Evolutionary conservation across 2,888 invertebrate species (phyloP).

Genomic region (Ichneumon xanthorius): DNA sequence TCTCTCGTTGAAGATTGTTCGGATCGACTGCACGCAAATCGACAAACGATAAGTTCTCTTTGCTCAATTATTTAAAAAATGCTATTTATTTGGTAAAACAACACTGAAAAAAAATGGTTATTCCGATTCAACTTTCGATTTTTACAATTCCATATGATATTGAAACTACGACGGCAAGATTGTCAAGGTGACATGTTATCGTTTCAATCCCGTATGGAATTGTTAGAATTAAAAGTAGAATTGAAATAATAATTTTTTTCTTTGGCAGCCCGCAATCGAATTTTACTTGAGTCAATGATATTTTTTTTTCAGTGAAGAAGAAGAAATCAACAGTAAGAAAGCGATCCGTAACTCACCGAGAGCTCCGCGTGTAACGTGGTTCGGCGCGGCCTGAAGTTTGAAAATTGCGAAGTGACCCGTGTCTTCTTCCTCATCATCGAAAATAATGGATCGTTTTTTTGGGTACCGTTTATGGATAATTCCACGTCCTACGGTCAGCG

Average conservation of each 20-base stretch:
- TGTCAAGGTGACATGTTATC: too few species aligned
- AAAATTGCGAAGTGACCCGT: constrained; percentile 8
- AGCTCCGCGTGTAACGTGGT: constrained; percentile 5
- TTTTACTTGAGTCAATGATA: too few species aligned
- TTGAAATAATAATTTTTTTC: too few species aligned
- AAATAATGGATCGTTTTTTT: not conserved
- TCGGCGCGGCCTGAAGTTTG: not conserved
- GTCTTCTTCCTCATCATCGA: constrained; percentile 8
- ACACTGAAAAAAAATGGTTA: too few species aligned
- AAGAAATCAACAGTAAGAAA: not conserved
- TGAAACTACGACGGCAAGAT: too few species aligned
- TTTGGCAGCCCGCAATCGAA: too few species aligned
- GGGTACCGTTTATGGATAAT: not conserved
- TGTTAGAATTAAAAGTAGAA: too few species aligned
- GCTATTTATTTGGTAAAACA: not conserved
- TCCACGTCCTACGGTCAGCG: not conserved
- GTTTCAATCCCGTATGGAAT: too few species aligned
- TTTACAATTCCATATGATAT: too few species aligned
- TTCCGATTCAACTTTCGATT: too few species aligned
- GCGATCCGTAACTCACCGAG: not conserved
- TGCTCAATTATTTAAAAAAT: not conserved
- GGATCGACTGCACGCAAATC: not conserved
- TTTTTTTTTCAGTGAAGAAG: too few species aligned
- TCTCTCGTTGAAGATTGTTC: not conserved
- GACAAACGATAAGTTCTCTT: not conserved